These are phyloP conservation scores for Anneissia japonica DNA, from an alignment of 35 echinoderm and acorn worm species.

Conservation along the genomic window DNA sequence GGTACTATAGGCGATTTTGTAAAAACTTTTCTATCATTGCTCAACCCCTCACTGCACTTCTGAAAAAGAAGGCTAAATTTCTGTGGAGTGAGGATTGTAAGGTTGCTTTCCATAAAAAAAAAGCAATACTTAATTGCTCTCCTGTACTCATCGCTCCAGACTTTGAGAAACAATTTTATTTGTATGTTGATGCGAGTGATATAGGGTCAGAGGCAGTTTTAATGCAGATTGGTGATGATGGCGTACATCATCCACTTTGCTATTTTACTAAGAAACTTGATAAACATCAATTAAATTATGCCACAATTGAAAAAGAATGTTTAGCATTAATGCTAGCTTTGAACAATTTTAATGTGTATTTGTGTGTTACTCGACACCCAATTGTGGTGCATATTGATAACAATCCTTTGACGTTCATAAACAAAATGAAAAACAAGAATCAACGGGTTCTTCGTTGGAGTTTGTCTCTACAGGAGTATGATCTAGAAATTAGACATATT, in stretches of 20 bases:
- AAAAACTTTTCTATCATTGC: slow-evolving; percentile 10
- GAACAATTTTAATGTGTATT: neutral
- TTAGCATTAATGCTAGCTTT: slow-evolving; percentile 36
- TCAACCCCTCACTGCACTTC: slow-evolving; percentile 26
- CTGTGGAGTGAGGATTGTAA: slow-evolving; percentile 38
- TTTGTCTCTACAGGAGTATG: neutral
- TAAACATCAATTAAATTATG: slow-evolving; percentile 46
- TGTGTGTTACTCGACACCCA: neutral
- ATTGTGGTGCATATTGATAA: neutral
- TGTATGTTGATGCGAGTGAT: slow-evolving; percentile 60
- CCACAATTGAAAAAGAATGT: slow-evolving; percentile 53
- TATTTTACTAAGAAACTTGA: slow-evolving; percentile 69
- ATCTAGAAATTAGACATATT: neutral
- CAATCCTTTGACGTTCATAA: neutral
- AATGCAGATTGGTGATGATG: slow-evolving; percentile 31
- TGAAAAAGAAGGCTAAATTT: slow-evolving; percentile 45
- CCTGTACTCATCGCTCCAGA: slow-evolving; percentile 46
- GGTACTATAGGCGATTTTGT: slow-evolving; percentile 26
- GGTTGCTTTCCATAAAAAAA: slow-evolving; percentile 41
- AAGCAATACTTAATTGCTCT: slow-evolving; percentile 30
- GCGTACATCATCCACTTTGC: slow-evolving; percentile 45
- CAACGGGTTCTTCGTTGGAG: slow-evolving; percentile 2
- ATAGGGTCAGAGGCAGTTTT: slow-evolving; percentile 47
- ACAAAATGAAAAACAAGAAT: neutral
- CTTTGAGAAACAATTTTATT: slow-evolving; percentile 49